These are phyloP conservation scores for Cydia strobilella DNA, from an alignment of 1,140 invertebrate genomes.

Conservation along the genomic window DNA sequence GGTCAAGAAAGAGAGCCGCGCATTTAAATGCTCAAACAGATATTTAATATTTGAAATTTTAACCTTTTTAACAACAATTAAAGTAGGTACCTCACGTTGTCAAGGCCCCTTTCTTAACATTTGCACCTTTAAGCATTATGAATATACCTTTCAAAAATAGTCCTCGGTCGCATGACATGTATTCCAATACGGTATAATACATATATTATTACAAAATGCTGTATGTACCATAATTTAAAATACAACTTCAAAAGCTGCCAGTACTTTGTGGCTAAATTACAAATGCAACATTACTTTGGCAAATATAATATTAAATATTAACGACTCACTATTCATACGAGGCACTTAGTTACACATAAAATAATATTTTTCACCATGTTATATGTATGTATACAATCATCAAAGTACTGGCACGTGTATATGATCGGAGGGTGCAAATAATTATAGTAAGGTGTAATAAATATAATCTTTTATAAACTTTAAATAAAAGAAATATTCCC, in stretches of 20 bases:
- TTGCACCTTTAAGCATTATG: conserved; percentile 1
- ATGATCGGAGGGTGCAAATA: conserved; percentile 25
- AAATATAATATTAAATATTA: conserved; percentile 20
- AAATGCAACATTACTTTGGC: conserved; percentile 76
- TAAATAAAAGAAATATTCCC: conserved; percentile 67
- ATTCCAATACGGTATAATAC: background rate
- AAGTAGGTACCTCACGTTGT: background rate
- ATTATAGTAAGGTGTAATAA: conserved; percentile 47
- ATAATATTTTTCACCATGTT: conserved; percentile 1
- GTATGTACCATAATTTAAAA: conserved; percentile 22
- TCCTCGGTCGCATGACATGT: background rate
- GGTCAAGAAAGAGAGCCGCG: background rate
- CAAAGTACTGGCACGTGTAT: conserved; percentile 52
- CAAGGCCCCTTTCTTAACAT: background rate
- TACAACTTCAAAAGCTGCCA: conserved; percentile 46
- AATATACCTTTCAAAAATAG: background rate
- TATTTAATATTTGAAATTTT: background rate
- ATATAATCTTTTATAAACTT: conserved; percentile 63
- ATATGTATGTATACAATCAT: conserved; percentile 1
- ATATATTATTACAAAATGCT: conserved; percentile 1
- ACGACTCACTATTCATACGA: conserved; percentile 19
- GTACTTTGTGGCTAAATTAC: conserved; percentile 61
- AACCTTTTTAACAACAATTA: too few relatives aligned
- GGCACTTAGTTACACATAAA: conserved; percentile 30
- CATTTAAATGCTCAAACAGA: background rate